Evolutionary conservation across 53 echinoderm and acorn worm genomes (phyloP), one percentile per base, ranked within the genome.

Genomic region (Hippasteria phrygiana): DNA sequence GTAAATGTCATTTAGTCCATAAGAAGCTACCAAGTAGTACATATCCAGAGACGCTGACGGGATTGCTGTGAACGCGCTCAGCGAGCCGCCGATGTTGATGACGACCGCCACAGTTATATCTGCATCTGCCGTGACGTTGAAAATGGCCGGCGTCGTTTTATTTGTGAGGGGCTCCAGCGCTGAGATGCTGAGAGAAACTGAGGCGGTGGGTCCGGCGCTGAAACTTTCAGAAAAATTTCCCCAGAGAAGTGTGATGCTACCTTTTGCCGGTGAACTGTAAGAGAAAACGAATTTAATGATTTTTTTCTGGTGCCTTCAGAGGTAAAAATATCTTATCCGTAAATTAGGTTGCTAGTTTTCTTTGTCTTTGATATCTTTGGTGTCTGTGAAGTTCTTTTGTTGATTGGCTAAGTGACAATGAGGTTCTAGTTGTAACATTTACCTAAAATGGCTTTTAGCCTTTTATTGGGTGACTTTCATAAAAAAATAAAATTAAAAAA

Each of bases 21-120:
- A 50, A 4, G 85, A 85, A 32, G 51, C 71, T 40, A 85, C 67
- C 3, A 53, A 65, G 29, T 89, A 84, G 4, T 76, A 22, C 43
- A 69, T 77, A 26, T 83, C 89, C 41, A 92, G 40, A 0, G 92
- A 53, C 32, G 10, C 55, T 24, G 24, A 3, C 3, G 92, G 92
- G 14, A 89, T 56, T 42, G 89, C 92, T 1, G 83, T 75, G 78
- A 76, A 92, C 0, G 89, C 89, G 24, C 71, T 89, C 0, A 92
- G 72, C 18, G 77, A 47, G 40, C 67, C 66, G 40, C 67, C 69
- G 3, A 82, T 73, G 38, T 89, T 79, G 16, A 84, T 24, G 17
- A 84, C 26, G 18, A 92, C 71, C 42, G 84, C 64, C 32, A 92
- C 88, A 0, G 78, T 70, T 28, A 89, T 62, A 62, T 88, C 83